phyloP scores from a whole-genome alignment of 2,888 invertebrate species.

The Octodonta nipae region DNA sequence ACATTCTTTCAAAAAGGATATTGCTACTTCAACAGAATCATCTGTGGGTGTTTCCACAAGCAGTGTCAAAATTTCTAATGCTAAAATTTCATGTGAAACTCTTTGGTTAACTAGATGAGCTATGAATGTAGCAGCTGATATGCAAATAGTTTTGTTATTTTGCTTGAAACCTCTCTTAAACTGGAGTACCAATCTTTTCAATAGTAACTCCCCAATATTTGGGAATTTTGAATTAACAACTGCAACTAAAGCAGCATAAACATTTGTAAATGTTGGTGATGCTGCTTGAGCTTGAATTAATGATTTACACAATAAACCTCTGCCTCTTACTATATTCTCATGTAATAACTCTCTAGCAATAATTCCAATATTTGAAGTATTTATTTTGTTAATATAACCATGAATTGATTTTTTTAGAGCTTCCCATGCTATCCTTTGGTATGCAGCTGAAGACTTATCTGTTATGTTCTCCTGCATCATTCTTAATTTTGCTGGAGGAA shows the following conservation, averaged over 20 bases:
- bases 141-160: slow-evolving; percentile 82
- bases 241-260: slow-evolving; percentile 89
- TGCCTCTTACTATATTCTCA: slow-evolving; percentile 90
- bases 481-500: slow-evolving; percentile 89
- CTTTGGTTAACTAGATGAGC: slow-evolving; percentile 96
- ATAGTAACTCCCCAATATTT: slow-evolving; percentile 82
- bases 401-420: slow-evolving; percentile 96
- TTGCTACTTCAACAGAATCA: slow-evolving; percentile 93
- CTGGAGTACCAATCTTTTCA: slow-evolving; percentile 82
- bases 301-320: slow-evolving; percentile 83
- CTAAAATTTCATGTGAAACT: slow-evolving; percentile 92
- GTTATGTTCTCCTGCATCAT: slow-evolving; percentile 93
- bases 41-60: slow-evolving; percentile 90
- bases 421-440: slow-evolving; percentile 96
- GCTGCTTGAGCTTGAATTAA: slow-evolving; percentile 95
- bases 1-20: slow-evolving; percentile 91
- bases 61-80: slow-evolving; percentile 83
- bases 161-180: slow-evolving; percentile 87
- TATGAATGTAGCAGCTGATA: slow-evolving; percentile 83
- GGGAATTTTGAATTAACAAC: slow-evolving; percentile 97
- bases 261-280: slow-evolving; percentile 93
- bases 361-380: slow-evolving; percentile 82
- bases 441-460: slow-evolving; percentile 88
- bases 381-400: slow-evolving; percentile 95
- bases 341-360: slow-evolving; percentile 83